Base-by-base conservation (phyloP, 2,888 invertebrate genomes). In the Nemapogon koenigi region DNA sequence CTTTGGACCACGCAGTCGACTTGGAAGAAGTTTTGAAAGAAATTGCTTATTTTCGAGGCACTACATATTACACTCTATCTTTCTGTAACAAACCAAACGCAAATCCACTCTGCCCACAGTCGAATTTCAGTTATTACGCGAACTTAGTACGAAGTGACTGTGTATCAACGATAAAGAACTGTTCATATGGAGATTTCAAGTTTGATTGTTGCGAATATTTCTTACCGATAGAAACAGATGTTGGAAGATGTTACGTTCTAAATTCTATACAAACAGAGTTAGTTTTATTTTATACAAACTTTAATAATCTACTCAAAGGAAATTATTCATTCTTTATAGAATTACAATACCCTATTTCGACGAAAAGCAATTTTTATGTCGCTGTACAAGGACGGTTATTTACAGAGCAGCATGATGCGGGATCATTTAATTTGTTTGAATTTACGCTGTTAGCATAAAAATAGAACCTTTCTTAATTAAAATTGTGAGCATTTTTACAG, bases 21-120 rank as follows among this genome's bases (percentile, higher is more conserved):
- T 57, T 89, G 16, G 89, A 90, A 52, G 89, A 88, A 50, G 82
- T 85, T 0, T 64, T 89, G 0, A 83, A 81, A 50, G 89, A 89
- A 54, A 79, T 89, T 26, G 84, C 83, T 0, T 89, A 82, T 57
- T 89, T 85, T 52, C 82, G 84, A 3, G 89, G 88, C 1, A 64
- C 82, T 2, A 81, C 83, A n/a, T 87, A 85, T 55, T 84, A 83
- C 45, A 84, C 87, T 0, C 60, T 87, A 1, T 82, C 84, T 45
- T 72, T 83, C 15, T 88, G 88, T 50, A 81, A 81, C 10, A 63
- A 67, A 1, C 59, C 68, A 2, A 59, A 78, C 3, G 63, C 73
- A 0, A 78, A 82, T 31, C 61, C 69, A 1, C 57, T 82, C n/a
- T 88, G 88, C 42, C 83, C 83, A 4, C 63, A 66, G 26, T 65